These are phyloP conservation scores for Noctua janthe DNA, from an alignment of 2,888 invertebrate species.

Conservation along the genomic window DNA sequence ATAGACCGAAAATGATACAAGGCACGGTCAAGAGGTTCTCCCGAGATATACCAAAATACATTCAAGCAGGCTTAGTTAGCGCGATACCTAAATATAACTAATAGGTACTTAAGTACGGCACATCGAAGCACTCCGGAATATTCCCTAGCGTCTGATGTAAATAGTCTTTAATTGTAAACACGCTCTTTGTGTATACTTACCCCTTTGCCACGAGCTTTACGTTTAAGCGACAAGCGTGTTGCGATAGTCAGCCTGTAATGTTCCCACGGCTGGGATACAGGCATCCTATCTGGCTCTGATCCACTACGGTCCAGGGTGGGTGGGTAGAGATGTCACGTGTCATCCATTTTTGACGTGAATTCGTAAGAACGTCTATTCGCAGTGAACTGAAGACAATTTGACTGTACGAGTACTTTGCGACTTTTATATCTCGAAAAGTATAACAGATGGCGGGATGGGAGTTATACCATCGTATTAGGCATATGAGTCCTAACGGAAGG, in stretches of 20 bases:
- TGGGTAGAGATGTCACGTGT: neutral
- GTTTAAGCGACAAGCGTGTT: neutral
- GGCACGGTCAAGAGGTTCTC: neutral
- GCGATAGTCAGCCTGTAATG: neutral
- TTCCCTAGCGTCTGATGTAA: constrained; percentile 32
- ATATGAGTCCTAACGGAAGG: too few species aligned
- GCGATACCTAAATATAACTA: neutral
- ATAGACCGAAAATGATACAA: neutral
- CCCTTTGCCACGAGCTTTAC: neutral
- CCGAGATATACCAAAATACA: neutral
- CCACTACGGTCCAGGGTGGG: neutral
- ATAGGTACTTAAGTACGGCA: constrained; percentile 3
- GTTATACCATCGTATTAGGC: too few species aligned
- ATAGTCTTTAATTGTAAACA: constrained; percentile 20
- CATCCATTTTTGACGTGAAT: neutral
- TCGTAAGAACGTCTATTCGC: neutral
- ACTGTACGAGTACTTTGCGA: too few species aligned
- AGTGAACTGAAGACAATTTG: neutral
- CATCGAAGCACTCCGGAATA: constrained; percentile 20
- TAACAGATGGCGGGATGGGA: too few species aligned
- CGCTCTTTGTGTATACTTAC: constrained; percentile 31
- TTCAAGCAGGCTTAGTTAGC: neutral
- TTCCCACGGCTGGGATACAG: neutral
- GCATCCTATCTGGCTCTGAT: neutral
- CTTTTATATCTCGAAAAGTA: too few species aligned